Conservation (phyloP, 2,888 invertebrate genomes). For the Phragmatobia fuliginosa region DNA sequence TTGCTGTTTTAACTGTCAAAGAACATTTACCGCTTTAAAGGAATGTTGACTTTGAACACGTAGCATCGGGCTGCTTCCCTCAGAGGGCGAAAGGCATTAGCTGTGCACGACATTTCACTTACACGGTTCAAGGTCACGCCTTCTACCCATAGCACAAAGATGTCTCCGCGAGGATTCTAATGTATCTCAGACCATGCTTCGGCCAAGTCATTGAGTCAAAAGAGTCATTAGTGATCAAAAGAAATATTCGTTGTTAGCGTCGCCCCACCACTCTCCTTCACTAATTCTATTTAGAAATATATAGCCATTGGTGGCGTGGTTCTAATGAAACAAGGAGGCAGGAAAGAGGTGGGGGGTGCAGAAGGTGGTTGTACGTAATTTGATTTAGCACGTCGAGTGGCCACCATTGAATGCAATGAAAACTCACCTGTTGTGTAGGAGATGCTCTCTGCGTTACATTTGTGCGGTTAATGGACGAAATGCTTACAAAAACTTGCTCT, state of each 20-base stretch:
- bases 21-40: background rate
- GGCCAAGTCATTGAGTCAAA: constrained; percentile 28
- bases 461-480: constrained; percentile 26
- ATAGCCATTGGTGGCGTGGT: background rate
- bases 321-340: constrained; percentile 1
- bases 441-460: constrained; percentile 3
- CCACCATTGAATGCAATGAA: constrained; percentile 17
- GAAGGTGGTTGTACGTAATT: constrained; percentile 19
- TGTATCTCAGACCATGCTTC: constrained; percentile 22
- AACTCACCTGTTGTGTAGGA: constrained; percentile 19
- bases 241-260: constrained; percentile 17
- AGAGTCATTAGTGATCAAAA: constrained; percentile 27
- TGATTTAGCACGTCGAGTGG: constrained; percentile 23
- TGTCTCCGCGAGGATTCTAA: background rate
- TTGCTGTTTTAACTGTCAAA: background rate
- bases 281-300: background rate
- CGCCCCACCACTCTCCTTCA: background rate
- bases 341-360: background rate
- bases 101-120: background rate
- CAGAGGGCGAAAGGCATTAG: background rate
- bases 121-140: background rate
- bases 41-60: background rate
- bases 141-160: background rate
- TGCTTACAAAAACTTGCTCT: constrained; percentile 12
- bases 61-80: background rate